These are phyloP conservation scores for Linyphia triangularis DNA, from an alignment of 2,888 invertebrate species.

Conservation along the genomic window DNA sequence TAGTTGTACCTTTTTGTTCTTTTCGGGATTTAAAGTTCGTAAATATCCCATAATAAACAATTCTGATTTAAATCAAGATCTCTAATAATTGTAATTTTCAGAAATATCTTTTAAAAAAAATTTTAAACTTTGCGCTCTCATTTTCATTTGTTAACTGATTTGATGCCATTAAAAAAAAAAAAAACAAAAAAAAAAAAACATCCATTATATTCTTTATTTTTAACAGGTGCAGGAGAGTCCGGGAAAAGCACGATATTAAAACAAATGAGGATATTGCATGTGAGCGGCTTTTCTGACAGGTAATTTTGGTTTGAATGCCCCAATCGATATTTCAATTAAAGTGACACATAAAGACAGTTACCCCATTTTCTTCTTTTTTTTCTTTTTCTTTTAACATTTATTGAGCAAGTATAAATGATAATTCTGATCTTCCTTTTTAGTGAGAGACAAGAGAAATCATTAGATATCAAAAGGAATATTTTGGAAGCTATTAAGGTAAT, in stretches of 20 bases:
- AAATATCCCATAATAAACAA: too few relatives aligned
- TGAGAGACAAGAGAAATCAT: conserved; percentile 85
- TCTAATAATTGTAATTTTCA: too few relatives aligned
- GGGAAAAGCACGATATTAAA: conserved; percentile 92
- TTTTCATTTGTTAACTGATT: too few relatives aligned
- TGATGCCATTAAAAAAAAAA: too few relatives aligned
- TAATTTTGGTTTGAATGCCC: conserved; percentile 80
- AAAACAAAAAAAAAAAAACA: neutral
- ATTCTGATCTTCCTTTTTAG: conserved; percentile 80
- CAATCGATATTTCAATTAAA: neutral
- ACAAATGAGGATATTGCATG: conserved; percentile 91
- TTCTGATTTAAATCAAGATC: too few relatives aligned
- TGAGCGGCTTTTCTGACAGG: conserved; percentile 88
- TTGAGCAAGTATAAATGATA: neutral
- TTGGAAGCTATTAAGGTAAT: conserved; percentile 87
- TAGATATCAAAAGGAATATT: conserved; percentile 86
- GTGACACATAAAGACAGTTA: neutral
- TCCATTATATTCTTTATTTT: neutral
- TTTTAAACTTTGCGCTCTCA: too few relatives aligned
- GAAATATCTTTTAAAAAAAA: too few relatives aligned
- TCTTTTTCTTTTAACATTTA: neutral
- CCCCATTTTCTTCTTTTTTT: too few relatives aligned
- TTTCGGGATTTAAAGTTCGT: too few relatives aligned
- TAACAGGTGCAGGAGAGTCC: conserved; percentile 86
- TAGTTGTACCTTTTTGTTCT: too few relatives aligned